Percentiles rank a stretch among this genome's conserved stretches.
Conservation (phyloP, 2,113 vertebrate genomes). For the Odocoileus virginianus region DNA sequence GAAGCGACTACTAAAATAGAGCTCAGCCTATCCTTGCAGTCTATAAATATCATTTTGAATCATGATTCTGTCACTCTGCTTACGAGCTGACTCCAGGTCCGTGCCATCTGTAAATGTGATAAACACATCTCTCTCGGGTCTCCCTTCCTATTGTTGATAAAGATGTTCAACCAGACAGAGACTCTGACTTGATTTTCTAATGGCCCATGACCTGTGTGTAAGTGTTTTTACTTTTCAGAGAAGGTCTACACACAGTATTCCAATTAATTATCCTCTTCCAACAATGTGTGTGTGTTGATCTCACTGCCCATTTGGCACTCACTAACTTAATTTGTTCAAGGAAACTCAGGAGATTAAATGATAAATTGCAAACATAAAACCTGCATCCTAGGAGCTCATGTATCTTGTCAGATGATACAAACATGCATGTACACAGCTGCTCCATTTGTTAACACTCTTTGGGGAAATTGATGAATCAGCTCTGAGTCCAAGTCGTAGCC, state of each 20-base stretch:
- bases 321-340: neutral
- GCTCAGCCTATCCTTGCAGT: neutral
- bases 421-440: neutral
- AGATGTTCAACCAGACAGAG: neutral
- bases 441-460: neutral
- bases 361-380: neutral
- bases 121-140: constrained; percentile 21
- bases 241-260: neutral
- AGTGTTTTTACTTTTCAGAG: neutral
- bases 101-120: constrained; percentile 46
- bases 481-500: neutral
- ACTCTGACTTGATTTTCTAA: neutral
- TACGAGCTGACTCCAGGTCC: neutral
- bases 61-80: constrained; percentile 38
- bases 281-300: neutral
- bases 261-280: neutral
- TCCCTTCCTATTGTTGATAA: constrained; percentile 7
- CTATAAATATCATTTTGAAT: constrained; percentile 49
- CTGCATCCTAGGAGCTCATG: neutral
- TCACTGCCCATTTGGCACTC: neutral
- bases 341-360: neutral
- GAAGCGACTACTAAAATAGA: constrained; percentile 32
- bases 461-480: neutral
- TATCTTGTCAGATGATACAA: neutral
- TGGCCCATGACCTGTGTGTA: neutral